phyloP scores from a whole-genome alignment of 2,888 invertebrate species.

The Abrostola triplasia region DNA sequence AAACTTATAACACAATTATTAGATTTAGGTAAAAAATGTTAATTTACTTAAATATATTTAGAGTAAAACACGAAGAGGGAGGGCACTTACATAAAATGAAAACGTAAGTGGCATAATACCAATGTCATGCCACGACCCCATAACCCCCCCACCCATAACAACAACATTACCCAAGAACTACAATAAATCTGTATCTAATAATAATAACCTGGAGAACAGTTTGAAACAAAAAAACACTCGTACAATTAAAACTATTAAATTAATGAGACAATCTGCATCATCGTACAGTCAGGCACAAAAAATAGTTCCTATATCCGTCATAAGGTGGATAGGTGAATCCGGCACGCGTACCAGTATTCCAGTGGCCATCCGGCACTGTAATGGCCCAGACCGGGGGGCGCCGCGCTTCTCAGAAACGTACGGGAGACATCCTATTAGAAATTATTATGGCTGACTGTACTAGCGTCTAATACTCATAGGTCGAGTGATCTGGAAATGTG shows the following conservation, averaged over 20 bases:
- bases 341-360: conserved; percentile 48
- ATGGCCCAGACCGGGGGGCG: conserved; percentile 64
- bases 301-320: conserved; percentile 35
- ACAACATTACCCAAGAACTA: too few relatives aligned
- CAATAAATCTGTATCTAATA: not conserved
- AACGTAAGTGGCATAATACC: too few relatives aligned
- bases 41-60: too few relatives aligned
- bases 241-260: not conserved
- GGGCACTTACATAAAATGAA: too few relatives aligned
- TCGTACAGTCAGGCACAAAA: conserved; percentile 10
- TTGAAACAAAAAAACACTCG: not conserved
- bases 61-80: too few relatives aligned
- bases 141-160: too few relatives aligned
- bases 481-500: not conserved
- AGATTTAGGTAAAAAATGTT: too few relatives aligned
- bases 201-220: not conserved
- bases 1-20: too few relatives aligned
- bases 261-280: conserved; percentile 6
- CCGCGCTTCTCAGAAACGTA: conserved; percentile 60
- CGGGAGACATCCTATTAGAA: conserved; percentile 62
- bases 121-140: too few relatives aligned
- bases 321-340: conserved; percentile 49
- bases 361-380: conserved; percentile 51
- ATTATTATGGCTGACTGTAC: conserved; percentile 54
- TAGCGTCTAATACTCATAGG: conserved; percentile 4